A percentile compares a stretch with the other conserved stretches of the same genome.
phyloP scores from a whole-genome alignment of 2,888 invertebrate genomes.

The Calameuta filiformis region DNA sequence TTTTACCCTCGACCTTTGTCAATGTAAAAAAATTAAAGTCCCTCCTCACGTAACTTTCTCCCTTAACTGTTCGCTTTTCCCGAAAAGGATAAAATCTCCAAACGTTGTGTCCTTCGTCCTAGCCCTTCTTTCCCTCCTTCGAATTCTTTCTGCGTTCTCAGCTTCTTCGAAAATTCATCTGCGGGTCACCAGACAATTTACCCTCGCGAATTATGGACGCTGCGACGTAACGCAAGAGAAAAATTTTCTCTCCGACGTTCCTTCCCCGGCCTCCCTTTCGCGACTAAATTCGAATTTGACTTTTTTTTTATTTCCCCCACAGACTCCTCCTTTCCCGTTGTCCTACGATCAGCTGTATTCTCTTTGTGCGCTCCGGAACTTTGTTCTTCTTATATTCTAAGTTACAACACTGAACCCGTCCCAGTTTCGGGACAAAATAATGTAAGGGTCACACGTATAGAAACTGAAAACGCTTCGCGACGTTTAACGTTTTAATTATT shows the following conservation, averaged over 20 bases:
- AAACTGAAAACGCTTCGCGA: conserved; percentile 13
- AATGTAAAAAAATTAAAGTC: conserved; percentile 46
- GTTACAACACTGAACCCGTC: conserved; percentile 64
- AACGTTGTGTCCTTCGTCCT: background rate
- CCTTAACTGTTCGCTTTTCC: background rate
- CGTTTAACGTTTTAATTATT: conserved; percentile 7
- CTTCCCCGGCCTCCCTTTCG: background rate
- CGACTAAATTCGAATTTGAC: background rate
- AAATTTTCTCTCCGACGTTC: background rate
- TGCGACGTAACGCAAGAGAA: background rate
- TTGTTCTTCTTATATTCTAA: conserved; percentile 58
- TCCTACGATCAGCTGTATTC: conserved; percentile 6
- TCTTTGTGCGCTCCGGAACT: conserved; percentile 52
- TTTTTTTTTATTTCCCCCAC: background rate
- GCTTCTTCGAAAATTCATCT: background rate
- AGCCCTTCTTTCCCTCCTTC: conserved; percentile 17
- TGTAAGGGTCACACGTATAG: conserved; percentile 58
- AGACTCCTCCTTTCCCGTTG: background rate
- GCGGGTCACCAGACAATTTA: background rate
- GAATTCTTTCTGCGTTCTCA: conserved; percentile 22
- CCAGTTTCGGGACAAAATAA: conserved; percentile 61
- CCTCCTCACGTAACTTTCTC: conserved; percentile 13
- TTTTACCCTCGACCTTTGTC: conserved; percentile 14
- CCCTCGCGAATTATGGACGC: background rate
- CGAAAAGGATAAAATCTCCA: background rate